Percentiles rank a stretch among this genome's conserved stretches.
These are phyloP conservation scores for Crocidura indochinensis DNA, from an alignment of 2,797 vertebrate species.

Conservation along the genomic window DNA sequence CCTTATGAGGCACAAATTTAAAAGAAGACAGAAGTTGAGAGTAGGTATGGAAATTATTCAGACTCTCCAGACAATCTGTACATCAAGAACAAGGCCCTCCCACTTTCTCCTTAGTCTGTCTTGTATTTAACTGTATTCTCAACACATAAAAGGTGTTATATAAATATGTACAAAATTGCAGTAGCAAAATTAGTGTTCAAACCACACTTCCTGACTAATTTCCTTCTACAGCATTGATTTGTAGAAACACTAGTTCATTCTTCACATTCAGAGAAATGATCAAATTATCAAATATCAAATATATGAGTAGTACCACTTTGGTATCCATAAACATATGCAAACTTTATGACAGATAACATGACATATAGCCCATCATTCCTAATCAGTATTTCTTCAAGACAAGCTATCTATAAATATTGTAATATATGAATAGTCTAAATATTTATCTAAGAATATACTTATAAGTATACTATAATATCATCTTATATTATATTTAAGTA, in stretches of 20 bases:
- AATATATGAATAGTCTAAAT: neutral
- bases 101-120: neutral
- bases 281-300: neutral
- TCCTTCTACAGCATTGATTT: neutral
- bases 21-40: neutral
- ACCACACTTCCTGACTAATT: neutral
- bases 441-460: neutral
- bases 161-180: slow-evolving; percentile 16
- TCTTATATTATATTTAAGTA: no score
- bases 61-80: neutral
- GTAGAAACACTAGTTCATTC: slow-evolving; percentile 14
- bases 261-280: slow-evolving; percentile 31
- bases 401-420: neutral
- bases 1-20: neutral
- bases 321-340: neutral
- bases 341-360: neutral
- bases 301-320: neutral
- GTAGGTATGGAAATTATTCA: neutral
- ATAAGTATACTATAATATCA: neutral
- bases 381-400: neutral
- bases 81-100: neutral
- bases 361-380: neutral
- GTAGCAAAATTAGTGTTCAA: neutral
- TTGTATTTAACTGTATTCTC: slow-evolving; percentile 11
- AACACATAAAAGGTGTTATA: slow-evolving; percentile 31